Evolutionary conservation across 2,888 invertebrate genomes (phyloP), one percentile per base, ranked within the genome.

Genomic region (Tiliacea aurago): DNA sequence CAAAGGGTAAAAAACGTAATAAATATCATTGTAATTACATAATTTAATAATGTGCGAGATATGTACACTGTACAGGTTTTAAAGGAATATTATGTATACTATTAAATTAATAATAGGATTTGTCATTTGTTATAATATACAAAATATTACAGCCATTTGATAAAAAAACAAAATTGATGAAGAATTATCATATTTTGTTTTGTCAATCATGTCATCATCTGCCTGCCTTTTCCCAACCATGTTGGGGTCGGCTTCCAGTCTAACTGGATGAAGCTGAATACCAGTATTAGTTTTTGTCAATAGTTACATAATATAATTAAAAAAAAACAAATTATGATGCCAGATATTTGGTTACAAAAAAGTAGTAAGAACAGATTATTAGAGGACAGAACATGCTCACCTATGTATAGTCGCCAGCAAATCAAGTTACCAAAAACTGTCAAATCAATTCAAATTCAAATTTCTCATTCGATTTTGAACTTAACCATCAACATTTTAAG

Each of bases 341-440:
- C 20, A 64, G 41, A 65, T 78, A 51, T 73, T 77, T 56, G 65
- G 65, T 77, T 13, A 49, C 2, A 64, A 49, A 4, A 1, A 55
- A 65, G 45, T 7, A 70, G 28, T 45, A 51, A 63, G 9, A 47
- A 65, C 9, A 10, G 15, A 41, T 0, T 41, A 15, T 15, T 63
- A n/a, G 20, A 33, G 15, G 28, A 28, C 28, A 9, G 13, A 13
- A 45, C 7, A 37, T 37, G 37, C 6, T 6, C 37, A 37, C 37
- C 33, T 33, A 33, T 33, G 37, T 37, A 37, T 1, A 28, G 28
- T 28, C 28, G 28, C 28, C 28, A 28, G 28, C 28, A 28, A 28
- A 28, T n/a, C n/a, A n/a, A n/a, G n/a, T n/a, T n/a, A n/a, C n/a
- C n/a, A n/a, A n/a, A n/a, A n/a, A n/a, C n/a, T n/a, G n/a, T n/a